phyloP scores from a whole-genome alignment of 2,797 vertebrate genomes.

The Meda fulgida region DNA sequence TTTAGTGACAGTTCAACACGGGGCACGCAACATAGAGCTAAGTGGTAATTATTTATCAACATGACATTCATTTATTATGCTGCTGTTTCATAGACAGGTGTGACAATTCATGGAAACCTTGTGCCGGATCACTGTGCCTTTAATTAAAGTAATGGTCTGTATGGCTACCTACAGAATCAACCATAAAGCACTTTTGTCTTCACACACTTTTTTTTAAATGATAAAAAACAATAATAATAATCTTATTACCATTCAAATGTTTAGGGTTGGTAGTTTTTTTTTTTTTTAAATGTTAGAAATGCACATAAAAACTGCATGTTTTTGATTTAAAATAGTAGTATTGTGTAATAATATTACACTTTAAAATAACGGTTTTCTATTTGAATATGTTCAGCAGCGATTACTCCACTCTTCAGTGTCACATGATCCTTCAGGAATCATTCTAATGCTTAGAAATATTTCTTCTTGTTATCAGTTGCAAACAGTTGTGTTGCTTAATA shows the following conservation, averaged over 20 bases:
- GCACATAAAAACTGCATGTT: neutral
- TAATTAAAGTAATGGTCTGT: constrained; percentile 26
- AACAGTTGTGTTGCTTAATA: too few relatives aligned
- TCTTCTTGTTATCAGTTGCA: neutral
- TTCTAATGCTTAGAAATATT: neutral
- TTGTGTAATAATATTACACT: neutral
- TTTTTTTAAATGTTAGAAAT: neutral
- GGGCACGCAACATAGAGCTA: constrained; percentile 14
- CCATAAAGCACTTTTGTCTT: neutral
- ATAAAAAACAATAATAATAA: neutral
- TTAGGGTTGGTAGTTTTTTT: neutral
- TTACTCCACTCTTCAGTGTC: neutral
- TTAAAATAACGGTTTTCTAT: neutral
- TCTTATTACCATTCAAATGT: neutral
- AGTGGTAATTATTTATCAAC: constrained; percentile 37
- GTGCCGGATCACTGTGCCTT: constrained; percentile 5
- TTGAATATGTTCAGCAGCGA: neutral
- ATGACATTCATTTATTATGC: constrained; percentile 17
- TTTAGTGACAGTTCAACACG: constrained; percentile 42
- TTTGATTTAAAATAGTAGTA: neutral
- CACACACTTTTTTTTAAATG: too few relatives aligned
- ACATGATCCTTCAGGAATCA: neutral
- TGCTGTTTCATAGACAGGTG: constrained; percentile 12
- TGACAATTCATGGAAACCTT: neutral
- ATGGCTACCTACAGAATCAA: neutral